Base-by-base conservation (phyloP, 2,113 vertebrate species). In the Toxotes jaculatrix region DNA sequence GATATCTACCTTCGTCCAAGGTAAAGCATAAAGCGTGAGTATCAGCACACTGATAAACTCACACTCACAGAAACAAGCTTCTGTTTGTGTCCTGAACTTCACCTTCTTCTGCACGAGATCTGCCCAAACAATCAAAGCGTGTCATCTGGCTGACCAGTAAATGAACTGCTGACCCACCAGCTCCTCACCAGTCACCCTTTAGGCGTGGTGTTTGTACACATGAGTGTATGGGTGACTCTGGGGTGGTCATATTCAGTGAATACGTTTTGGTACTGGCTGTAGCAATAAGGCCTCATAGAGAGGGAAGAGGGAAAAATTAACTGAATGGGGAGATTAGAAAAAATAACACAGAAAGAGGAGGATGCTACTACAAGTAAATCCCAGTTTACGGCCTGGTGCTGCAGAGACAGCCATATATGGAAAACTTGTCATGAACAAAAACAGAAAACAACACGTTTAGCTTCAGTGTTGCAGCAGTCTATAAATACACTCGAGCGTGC, bases 391-490 rank as follows among this genome's bases (percentile, higher is more conserved):
- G 59, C 8, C 23, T 2, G 56, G 70, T 74, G 16, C 68, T 45
- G 36, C 51, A 70, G 47, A 55, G 27, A 34, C 17, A 5, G 5
- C 74, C 75, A 68, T 74, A 86, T 77, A 81, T 69, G 82, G 87
- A 40, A 40, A 79, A 61, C 31, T 45, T 74, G 61, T 62, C 34
- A 31, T 61, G 21, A 80, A 83, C 27, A 43, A 70, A 36, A 63
- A 60, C 27, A 38, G 11, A 73, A 71, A 81, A 79, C 62, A 34
- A 27, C 17, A 69, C 55, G 40, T 82, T 73, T 53, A 51, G 1
- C 21, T 74, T 34, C 27, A 27, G 13, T 5, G n/a, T 27, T 21
- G 55, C 72, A 38, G 60, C 3, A 7, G 71, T 60, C 27, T 76
- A 49, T 27, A 79, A 69, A 68, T 77, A 42, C 69, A 55, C 61